Percentiles rank a stretch among this genome's conserved stretches.
Evolutionary conservation across 2,888 invertebrate species (phyloP).

Genomic region (Oscheius sp.): DNA sequence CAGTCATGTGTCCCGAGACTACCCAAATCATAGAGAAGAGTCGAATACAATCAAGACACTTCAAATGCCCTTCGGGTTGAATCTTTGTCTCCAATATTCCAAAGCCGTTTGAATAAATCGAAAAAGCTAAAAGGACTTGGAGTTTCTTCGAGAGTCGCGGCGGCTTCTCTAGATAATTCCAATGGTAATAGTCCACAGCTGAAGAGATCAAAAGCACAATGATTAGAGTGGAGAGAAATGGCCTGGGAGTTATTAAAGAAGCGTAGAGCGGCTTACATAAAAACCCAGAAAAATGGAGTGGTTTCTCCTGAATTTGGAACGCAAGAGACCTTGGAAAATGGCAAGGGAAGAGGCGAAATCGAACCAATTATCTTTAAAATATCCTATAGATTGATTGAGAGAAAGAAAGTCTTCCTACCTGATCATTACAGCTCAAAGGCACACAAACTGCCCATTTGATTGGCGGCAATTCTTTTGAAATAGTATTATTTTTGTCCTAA

Average conservation of each 20-base stretch:
- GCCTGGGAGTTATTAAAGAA: background rate
- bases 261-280: background rate
- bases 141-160: slow-evolving; percentile 14
- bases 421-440: slow-evolving; percentile 27
- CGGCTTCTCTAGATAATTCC: background rate
- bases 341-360: background rate
- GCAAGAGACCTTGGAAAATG: background rate
- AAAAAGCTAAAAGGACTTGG: slow-evolving; percentile 34
- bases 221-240: background rate
- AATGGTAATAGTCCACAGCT: background rate
- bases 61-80: slow-evolving; percentile 39
- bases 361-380: background rate
- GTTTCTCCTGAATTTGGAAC: background rate
- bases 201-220: background rate
- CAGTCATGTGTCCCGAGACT: slow-evolving; percentile 33
- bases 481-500: background rate
- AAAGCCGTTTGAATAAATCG: slow-evolving; percentile 38
- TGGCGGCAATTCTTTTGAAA: background rate
- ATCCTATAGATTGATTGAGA: background rate
- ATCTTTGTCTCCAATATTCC: slow-evolving; percentile 32
- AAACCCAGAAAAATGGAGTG: background rate
- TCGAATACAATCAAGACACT: slow-evolving; percentile 49
- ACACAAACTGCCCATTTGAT: slow-evolving; percentile 32
- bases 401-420: background rate
- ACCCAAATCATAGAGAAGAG: slow-evolving; percentile 54